phyloP scores from a whole-genome alignment of 2,888 invertebrate genomes.

The Rhimphoctona megacephalus region DNA sequence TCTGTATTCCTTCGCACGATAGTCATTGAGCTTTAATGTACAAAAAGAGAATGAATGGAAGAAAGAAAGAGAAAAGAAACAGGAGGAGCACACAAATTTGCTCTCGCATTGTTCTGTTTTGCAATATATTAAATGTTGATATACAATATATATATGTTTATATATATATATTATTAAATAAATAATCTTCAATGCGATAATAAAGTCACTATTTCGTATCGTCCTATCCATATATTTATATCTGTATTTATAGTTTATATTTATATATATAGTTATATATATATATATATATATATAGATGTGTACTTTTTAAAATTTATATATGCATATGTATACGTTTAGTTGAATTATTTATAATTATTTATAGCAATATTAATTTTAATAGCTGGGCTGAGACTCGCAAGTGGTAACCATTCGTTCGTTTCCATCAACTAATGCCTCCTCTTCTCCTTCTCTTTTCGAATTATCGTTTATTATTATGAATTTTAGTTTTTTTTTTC shows the following conservation, averaged over 20 bases:
- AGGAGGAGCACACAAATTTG: slow-evolving; percentile 38
- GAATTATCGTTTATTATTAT: not conserved
- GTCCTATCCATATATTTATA: slow-evolving; percentile 74
- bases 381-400: slow-evolving; percentile 79
- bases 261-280: slow-evolving; percentile 69
- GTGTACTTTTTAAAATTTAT: slow-evolving; percentile 61
- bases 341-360: slow-evolving; percentile 74
- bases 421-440: slow-evolving; percentile 69
- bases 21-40: slow-evolving; percentile 62
- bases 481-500: slow-evolving; percentile 2
- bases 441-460: not conserved
- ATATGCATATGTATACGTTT: slow-evolving; percentile 77
- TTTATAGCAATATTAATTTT: slow-evolving; percentile 79
- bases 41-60: slow-evolving; percentile 54
- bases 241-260: slow-evolving; percentile 78
- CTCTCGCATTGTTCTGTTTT: slow-evolving; percentile 57
- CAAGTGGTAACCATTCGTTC: slow-evolving; percentile 81
- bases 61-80: slow-evolving; percentile 16
- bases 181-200: slow-evolving; percentile 84
- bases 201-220: slow-evolving; percentile 80
- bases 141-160: slow-evolving; percentile 72
- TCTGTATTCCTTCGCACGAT: slow-evolving; percentile 13
- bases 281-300: slow-evolving; percentile 74
- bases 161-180: slow-evolving; percentile 80
- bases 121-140: slow-evolving; percentile 66